phyloP scores from a whole-genome alignment of 2,888 invertebrate species.

The Perithous albicinctus region DNA sequence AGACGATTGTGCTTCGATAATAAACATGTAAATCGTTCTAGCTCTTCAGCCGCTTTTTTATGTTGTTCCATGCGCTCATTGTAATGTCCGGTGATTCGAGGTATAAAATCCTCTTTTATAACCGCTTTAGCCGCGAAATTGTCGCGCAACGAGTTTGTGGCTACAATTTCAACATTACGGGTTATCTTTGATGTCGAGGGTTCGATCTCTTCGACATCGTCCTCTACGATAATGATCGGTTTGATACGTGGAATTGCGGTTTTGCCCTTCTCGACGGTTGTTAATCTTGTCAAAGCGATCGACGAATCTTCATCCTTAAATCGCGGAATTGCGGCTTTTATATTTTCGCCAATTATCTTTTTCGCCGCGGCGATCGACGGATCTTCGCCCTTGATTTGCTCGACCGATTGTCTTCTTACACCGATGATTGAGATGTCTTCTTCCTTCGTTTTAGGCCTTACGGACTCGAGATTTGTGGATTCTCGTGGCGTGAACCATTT shows the following conservation, averaged over 20 bases:
- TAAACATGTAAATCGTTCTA: constrained; percentile 74
- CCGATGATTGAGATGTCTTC: constrained; percentile 38
- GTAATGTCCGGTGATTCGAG: constrained; percentile 74
- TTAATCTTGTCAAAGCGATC: neutral
- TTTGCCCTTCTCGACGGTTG: constrained; percentile 20
- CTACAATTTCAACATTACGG: constrained; percentile 52
- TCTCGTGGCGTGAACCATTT: constrained; percentile 49
- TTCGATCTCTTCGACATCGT: constrained; percentile 29
- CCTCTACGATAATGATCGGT: too few species aligned
- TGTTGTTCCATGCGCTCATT: constrained; percentile 77
- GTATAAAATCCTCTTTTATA: constrained; percentile 75
- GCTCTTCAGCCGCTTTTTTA: constrained; percentile 77
- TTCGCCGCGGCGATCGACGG: constrained; percentile 27
- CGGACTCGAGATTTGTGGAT: neutral
- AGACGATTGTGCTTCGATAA: constrained; percentile 79
- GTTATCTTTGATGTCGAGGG: constrained; percentile 20
- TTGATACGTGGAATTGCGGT: too few species aligned
- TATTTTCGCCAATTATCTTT: constrained; percentile 1
- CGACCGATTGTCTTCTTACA: neutral
- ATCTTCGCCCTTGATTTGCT: constrained; percentile 21
- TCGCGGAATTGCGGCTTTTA: constrained; percentile 31
- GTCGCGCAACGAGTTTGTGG: constrained; percentile 78
- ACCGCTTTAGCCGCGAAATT: constrained; percentile 76
- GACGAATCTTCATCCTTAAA: neutral
- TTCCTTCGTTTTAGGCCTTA: constrained; percentile 9